Evolutionary conservation across 2,113 vertebrate species (phyloP), one percentile per base, ranked within the genome.

Genomic region (Thermophis baileyi): DNA sequence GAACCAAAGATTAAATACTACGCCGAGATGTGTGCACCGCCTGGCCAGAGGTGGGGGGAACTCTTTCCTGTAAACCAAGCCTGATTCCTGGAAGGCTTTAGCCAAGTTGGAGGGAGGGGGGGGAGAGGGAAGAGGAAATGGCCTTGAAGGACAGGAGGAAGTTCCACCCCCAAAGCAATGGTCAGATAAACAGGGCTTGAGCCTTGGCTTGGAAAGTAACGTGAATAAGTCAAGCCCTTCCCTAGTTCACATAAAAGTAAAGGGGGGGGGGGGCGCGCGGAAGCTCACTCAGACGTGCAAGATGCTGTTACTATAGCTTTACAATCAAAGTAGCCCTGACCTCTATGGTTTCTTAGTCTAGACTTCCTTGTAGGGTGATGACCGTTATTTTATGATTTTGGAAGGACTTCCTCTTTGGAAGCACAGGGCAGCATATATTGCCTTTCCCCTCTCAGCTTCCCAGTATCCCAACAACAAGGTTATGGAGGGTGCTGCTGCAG

Each of bases 1-100:
- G 99, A 99, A 93, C 99, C 99, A 51, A 99, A 99, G 97, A 99
- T 99, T 96, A 99, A 99, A 90, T 99, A 97, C 95, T 99, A 99
- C 30, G 98, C 99, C 0, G 99, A 99, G 97, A 97, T 99, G 97
- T 99, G 99, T 0, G 98, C 98, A 0, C 90, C 95, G 0, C 99
- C 98, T 0, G 98, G 98, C 0, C 97, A 97, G 94, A 98, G 99
- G 99, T 99, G 86, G 95, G 98, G 98, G 24, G 25, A 3, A 27
- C 35, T 3, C 9, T 3, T 57, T 44, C 20, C 35, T 35, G 74
- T 81, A 0, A 1, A 9, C 6, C 7, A 7, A 81, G 74, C 35
- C 35, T 81, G 35, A 44, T 81, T 44, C 35, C 16, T 4, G 18
- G 74, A 3, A 40, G 35, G 18, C 74, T 22, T 74, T 60, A 4